Evolutionary conservation across 2,797 vertebrate genomes (phyloP).

Genomic region (Gymnoscopelus braueri): DNA sequence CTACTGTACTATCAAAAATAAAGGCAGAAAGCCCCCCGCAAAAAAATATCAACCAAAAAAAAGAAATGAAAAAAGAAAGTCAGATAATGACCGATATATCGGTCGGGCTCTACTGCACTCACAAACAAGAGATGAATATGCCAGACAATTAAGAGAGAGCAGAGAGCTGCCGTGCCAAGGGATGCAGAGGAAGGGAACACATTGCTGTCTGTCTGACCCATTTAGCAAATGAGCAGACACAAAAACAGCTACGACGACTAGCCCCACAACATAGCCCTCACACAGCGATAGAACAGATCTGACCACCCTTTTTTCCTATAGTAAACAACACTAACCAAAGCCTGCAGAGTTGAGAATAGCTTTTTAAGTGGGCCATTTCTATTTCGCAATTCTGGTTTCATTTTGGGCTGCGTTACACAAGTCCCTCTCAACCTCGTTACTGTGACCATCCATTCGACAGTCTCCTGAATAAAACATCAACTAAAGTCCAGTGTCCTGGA

Average conservation of each 20-base stretch:
- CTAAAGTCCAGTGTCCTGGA: conserved; percentile 14
- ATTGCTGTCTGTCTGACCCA: conserved; percentile 65
- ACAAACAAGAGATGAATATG: conserved; percentile 50
- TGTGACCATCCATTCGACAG: conserved; percentile 9
- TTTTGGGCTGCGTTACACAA: not conserved
- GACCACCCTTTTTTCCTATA: conserved; percentile 24
- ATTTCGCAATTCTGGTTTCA: conserved; percentile 19
- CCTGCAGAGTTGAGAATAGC: conserved; percentile 36
- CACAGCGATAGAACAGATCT: conserved; percentile 33
- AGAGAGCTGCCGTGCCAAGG: conserved; percentile 38
- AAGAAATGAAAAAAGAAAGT: too few species aligned
- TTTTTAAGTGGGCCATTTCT: conserved; percentile 40
- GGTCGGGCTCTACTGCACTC: not conserved
- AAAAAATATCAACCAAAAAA: too few species aligned
- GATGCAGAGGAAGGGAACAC: conserved; percentile 27
- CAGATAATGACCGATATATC: too few species aligned
- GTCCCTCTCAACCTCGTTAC: not conserved
- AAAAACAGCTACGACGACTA: conserved; percentile 43
- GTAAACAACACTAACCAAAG: conserved; percentile 51
- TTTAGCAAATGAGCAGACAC: conserved; percentile 65
- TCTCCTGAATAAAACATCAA: conserved; percentile 37
- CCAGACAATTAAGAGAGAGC: conserved; percentile 60
- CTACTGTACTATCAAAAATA: too few species aligned
- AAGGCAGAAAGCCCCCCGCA: too few species aligned
- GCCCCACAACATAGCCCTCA: conserved; percentile 12